Percentiles rank a stretch among this genome's conserved stretches.
phyloP scores from a whole-genome alignment of 2,113 vertebrate genomes.

The Octodon degus region DNA sequence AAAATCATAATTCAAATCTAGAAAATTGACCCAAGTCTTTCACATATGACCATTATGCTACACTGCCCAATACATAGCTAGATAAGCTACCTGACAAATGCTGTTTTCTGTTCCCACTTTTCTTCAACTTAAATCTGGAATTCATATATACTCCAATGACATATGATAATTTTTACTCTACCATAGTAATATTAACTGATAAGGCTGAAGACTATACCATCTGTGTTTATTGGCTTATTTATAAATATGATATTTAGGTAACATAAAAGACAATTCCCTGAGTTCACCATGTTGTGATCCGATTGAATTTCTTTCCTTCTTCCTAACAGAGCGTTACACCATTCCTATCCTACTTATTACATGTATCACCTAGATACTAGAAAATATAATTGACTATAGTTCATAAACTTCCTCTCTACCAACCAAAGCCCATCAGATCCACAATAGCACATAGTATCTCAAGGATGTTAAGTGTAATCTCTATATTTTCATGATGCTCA shows the following conservation, averaged over 20 bases:
- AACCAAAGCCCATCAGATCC: not conserved
- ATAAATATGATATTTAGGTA: not conserved
- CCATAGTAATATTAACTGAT: not conserved
- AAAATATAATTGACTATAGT: constrained; percentile 28
- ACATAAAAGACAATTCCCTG: not conserved
- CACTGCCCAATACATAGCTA: not conserved
- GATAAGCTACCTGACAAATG: not conserved
- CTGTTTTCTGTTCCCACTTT: not conserved
- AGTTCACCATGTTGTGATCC: not conserved
- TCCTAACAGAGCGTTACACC: not conserved
- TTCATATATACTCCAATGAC: not conserved
- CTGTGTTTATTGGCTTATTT: not conserved
- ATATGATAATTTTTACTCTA: not conserved
- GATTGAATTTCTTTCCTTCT: not conserved
- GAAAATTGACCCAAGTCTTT: not conserved
- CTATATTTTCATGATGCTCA: not conserved
- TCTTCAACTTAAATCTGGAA: not conserved
- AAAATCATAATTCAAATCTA: not conserved
- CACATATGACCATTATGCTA: not conserved
- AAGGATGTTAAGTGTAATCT: not conserved
- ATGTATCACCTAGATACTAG: not conserved
- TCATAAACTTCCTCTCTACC: not conserved
- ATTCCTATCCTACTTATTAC: not conserved
- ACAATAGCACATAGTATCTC: not conserved
- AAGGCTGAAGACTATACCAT: not conserved